Base-by-base conservation (phyloP, 2,113 vertebrate genomes). In the Notothenia rossii region DNA sequence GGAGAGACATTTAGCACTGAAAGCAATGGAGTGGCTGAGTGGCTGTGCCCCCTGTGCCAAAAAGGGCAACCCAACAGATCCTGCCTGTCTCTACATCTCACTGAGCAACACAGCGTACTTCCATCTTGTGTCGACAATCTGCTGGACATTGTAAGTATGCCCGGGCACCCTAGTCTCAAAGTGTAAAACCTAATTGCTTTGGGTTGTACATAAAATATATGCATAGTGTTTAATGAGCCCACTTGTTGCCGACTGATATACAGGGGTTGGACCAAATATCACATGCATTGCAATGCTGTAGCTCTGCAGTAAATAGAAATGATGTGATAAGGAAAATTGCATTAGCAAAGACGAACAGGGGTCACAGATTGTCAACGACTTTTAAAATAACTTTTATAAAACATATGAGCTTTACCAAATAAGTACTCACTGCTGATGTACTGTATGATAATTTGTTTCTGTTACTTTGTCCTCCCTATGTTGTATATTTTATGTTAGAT, bases 11-110 rank as follows among this genome's bases (percentile, higher is more conserved):
- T 92, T 80, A 88, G 80, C 84, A 87, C 87, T 90, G 91, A 92
- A 88, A 92, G 85, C 75, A 93, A 93, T 90, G 88, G 92, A 79
- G 89, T 86, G 81, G 88, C 85, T 62, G 75, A 88, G 87, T 95
- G 94, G 94, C 82, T 93, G 60, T 96, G 95, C 84, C 95, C 95
- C 71, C 89, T 96, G 80, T 95, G 95, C 90, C 94, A 95, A 88
- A 90, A 92, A 90, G 89, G 91, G 72, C 92, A 95, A 82, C 29
- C 80, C 9, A 86, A 94, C 89, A 89, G 91, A 86, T 84, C 87
- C 61, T 93, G 89, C 75, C 88, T 96, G 56, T 92, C 94, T 75
- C 66, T 71, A 61, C 95, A 96, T 85, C 94, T 96, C 86, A 93
- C 92, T 3, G 88, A 92, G 74, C 93, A 94, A 91, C 95, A 96